Evolutionary conservation across 2,113 vertebrate genomes (phyloP).

Genomic region (Myxocyprinus asiaticus): DNA sequence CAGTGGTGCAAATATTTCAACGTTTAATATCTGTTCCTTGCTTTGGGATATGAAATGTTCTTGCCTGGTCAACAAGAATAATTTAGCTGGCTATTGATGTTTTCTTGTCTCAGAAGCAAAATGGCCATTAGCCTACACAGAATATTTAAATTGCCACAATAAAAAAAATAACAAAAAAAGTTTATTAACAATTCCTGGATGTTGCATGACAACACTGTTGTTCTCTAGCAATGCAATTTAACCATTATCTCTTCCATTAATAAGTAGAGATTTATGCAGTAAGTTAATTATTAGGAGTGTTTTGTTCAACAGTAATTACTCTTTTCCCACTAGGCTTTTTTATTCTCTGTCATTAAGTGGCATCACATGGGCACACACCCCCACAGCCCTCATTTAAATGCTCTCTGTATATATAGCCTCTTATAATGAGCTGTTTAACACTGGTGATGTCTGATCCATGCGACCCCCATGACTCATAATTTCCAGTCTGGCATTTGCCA

Average conservation of each 20-base stretch:
- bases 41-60: background rate
- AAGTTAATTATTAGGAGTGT: constrained; percentile 30
- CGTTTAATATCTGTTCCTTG: background rate
- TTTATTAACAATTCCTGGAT: background rate
- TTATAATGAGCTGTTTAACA: background rate
- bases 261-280: constrained; percentile 3
- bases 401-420: background rate
- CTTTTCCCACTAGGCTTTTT: constrained; percentile 10
- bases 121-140: background rate
- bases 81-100: constrained; percentile 15
- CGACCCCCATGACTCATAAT: background rate
- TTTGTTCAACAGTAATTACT: constrained; percentile 14
- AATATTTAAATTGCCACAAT: background rate
- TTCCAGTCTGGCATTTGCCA: no score
- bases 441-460: background rate
- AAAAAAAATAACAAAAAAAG: background rate
- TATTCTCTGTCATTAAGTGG: constrained; percentile 1
- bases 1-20: background rate
- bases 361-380: background rate
- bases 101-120: background rate
- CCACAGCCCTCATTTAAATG: constrained; percentile 15
- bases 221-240: constrained; percentile 17
- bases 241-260: constrained; percentile 31
- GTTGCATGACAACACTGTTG: background rate
- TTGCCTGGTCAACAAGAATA: constrained; percentile 10